These are phyloP conservation scores for Trichomycterus rosablanca DNA, from an alignment of 2,113 vertebrate species.

Conservation along the genomic window DNA sequence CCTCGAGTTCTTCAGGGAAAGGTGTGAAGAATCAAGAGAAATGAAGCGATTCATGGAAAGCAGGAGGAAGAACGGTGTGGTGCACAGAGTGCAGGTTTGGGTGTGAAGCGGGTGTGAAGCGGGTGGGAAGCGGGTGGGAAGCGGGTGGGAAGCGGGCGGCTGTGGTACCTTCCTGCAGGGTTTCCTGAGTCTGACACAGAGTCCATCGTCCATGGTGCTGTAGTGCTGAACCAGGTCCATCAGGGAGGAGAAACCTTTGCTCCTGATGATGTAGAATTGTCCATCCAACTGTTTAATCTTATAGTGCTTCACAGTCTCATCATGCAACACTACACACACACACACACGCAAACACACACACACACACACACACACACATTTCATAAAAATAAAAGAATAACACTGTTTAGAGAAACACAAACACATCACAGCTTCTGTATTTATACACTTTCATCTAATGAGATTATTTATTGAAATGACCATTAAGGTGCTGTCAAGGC, in stretches of 20 bases:
- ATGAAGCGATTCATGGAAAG: too few relatives aligned
- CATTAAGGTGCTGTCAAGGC: too few relatives aligned
- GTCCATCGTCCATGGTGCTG: constrained; percentile 65
- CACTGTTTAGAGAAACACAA: too few relatives aligned
- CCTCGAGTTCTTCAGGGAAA: too few relatives aligned
- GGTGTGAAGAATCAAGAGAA: too few relatives aligned
- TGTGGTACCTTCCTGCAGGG: constrained; percentile 82
- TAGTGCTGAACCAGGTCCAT: constrained; percentile 78
- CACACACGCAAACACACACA: constrained; percentile 21
- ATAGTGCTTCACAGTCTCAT: constrained; percentile 82
- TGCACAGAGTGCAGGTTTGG: too few relatives aligned
- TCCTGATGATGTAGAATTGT: constrained; percentile 68
- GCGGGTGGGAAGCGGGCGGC: not conserved
- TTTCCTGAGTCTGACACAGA: constrained; percentile 73
- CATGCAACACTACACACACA: constrained; percentile 73
- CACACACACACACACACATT: not conserved
- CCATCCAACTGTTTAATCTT: constrained; percentile 70
- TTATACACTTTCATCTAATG: not conserved
- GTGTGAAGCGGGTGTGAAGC: too few relatives aligned
- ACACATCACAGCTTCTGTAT: not conserved
- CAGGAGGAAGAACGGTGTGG: too few relatives aligned
- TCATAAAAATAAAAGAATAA: not conserved
- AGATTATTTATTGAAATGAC: too few relatives aligned
- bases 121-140: too few relatives aligned
- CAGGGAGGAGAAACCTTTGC: constrained; percentile 68